Base-by-base conservation (phyloP, 1,140 invertebrate genomes). In the Dendrolimus kikuchii region DNA sequence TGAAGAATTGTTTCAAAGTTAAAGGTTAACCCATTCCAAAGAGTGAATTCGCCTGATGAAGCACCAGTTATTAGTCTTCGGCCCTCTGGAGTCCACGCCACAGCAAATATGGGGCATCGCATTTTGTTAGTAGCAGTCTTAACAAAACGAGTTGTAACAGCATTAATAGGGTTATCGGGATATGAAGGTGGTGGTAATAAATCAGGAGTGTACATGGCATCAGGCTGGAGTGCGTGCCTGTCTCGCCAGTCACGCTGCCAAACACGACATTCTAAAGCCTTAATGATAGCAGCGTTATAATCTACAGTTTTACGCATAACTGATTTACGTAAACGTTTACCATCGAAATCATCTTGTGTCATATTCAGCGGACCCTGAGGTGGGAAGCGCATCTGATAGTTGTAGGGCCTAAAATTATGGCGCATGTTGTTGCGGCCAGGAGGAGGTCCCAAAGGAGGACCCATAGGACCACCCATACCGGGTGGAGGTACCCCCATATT, bases 1-100 rank as follows among this genome's bases (percentile, higher is more conserved):
- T 99, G 99, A 46, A 99, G 89, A 86, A 99, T 99, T 45, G 99
- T 99, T 90, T 99, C 99, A 90, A 99, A 99, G 89, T 99, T 99
- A 87, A 99, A 99, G 5, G 98, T 99, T 5, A 99, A 90, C 23
- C 99, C 99, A 90, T 99, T 99, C 99, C 99, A 99, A 3, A 99
- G 88, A 0, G 99, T 99, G 77, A 99, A 99, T 88, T 99, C 99
- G 23, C 99, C 99, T 62, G 97, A 99, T 2, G 98, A 99, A 7
- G 99, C 98, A 5, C 99, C 99, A 6, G 99, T 99, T 4, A 99
- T 96, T 51, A 99, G 88, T 59, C 99, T 91, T 55, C 99, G 91
- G 23, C 99, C 99, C 88, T 99, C 99, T 4, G 98, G 98, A 5
- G 99, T 99, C 99, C 99, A 99, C 5, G 96, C 96, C 77, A 99